Base-by-base conservation (phyloP, 2,113 vertebrate species). In the Mesembrinibis cayennensis region DNA sequence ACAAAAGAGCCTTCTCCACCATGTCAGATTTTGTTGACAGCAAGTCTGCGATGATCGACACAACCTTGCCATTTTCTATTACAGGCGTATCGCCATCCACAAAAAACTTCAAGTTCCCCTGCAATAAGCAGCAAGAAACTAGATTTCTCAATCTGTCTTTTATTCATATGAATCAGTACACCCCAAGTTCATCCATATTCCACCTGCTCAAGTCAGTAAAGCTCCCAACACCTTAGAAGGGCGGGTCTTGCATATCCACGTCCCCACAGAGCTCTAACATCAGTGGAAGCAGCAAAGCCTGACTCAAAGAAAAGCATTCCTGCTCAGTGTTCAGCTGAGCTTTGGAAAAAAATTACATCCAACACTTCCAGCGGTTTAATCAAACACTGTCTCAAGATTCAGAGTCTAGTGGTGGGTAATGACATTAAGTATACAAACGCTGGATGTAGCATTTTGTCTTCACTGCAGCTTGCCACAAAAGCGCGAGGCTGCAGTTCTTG, bases 1-100 rank as follows among this genome's bases (percentile, higher is more conserved):
- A 99, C 23, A 99, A 97, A 53, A 99, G 96, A 9, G 99, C 99
- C 96, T 99, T 99, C 98, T 99, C 99, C 81, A 99, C 98, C 71
- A 98, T 97, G 26, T 99, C 99, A 7, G 99, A 90, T 80, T 98
- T 99, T 55, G 99, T 99, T 38, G 98, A 98, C 29, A 99, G 98
- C 82, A 99, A 86, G 1, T 99, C 99, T 2, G 98, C 98, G 20
- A 99, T 97, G 84, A 98, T 85, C 0, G 99, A 99, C 26, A 99
- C 99, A 17, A 98, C 94, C 94, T 99, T 99, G 36, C 96, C 53
- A 42, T 98, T 99, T 96, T 99, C 99, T 53, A 99, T 99, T 53
- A 99, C 66, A 10, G 99, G 99, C 0, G 98, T 98, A 36, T 99
- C 99, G 2, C 99, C 99, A 23, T 99, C 99, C 86, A 99, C 98